Evolutionary conservation across 1,140 invertebrate species (phyloP).

Genomic region (Ruditapes philippinarum): DNA sequence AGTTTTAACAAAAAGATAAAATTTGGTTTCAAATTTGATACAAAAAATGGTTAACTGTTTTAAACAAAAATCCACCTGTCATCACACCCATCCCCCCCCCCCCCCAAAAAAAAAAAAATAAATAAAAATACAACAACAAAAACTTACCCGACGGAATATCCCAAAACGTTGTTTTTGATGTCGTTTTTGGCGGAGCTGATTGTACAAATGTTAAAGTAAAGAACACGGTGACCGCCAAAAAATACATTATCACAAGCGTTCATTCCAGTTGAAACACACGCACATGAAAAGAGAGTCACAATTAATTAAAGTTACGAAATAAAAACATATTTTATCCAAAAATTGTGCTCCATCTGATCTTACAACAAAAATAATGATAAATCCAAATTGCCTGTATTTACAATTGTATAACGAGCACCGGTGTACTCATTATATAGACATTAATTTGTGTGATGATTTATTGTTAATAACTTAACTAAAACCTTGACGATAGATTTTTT

Average conservation of each 20-base stretch:
- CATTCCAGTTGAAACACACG: too few species aligned
- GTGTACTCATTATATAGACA: not conserved
- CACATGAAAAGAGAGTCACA: too few species aligned
- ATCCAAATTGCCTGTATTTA: not conserved
- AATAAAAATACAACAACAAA: not conserved
- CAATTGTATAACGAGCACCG: not conserved
- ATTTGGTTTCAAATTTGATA: too few species aligned
- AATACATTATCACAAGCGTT: not conserved
- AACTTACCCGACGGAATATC: not conserved
- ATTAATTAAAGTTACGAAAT: too few species aligned
- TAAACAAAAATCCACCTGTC: too few species aligned
- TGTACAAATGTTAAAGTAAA: not conserved
- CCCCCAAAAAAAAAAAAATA: not conserved
- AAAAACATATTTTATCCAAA: too few species aligned
- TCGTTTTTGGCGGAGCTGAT: not conserved
- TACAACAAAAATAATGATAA: not conserved
- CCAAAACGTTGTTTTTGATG: not conserved
- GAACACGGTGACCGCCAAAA: not conserved
- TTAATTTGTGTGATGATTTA: not conserved
- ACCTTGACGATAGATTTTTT: not conserved
- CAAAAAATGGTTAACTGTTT: too few species aligned
- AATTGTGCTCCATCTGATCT: too few species aligned
- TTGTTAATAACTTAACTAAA: not conserved
- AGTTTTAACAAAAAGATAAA: too few species aligned
- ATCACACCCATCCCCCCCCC: too few species aligned